phyloP scores from a whole-genome alignment of 2,113 vertebrate species.

The Dicentrarchus labrax region DNA sequence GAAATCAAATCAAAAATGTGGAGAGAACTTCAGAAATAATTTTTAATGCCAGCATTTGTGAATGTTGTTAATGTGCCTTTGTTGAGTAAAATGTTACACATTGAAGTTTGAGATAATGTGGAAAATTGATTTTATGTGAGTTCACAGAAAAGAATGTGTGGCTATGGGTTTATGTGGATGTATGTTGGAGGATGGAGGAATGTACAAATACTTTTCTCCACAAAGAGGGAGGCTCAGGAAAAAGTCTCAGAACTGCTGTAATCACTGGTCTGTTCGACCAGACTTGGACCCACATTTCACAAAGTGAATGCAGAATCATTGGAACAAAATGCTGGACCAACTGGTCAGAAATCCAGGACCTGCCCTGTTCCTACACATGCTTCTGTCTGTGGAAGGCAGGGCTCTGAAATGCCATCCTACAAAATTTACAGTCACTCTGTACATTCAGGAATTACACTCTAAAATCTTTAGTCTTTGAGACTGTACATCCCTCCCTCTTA shows the following conservation, averaged over 20 bases:
- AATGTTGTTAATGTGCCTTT: too few species aligned
- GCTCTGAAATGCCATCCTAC: constrained; percentile 9
- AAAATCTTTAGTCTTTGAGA: constrained; percentile 55
- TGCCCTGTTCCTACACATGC: neutral
- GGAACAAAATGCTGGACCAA: neutral
- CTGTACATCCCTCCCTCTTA: constrained; percentile 66
- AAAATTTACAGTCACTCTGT: constrained; percentile 45
- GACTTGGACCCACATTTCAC: neutral
- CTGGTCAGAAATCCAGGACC: constrained; percentile 14
- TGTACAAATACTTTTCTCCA: neutral
- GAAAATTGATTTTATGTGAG: neutral
- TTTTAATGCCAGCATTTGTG: neutral
- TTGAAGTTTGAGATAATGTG: neutral
- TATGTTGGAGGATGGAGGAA: neutral
- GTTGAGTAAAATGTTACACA: neutral
- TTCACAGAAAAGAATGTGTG: neutral
- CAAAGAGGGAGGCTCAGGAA: neutral
- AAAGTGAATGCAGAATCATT: neutral
- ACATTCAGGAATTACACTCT: constrained; percentile 35
- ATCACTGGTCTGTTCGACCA: neutral
- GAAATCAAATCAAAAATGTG: neutral
- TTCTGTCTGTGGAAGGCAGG: neutral
- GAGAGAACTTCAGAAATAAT: neutral
- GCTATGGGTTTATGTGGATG: neutral
- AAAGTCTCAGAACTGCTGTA: neutral